Base-by-base conservation (phyloP, 2,113 vertebrate genomes). In the Notarius lentiginosus region DNA sequence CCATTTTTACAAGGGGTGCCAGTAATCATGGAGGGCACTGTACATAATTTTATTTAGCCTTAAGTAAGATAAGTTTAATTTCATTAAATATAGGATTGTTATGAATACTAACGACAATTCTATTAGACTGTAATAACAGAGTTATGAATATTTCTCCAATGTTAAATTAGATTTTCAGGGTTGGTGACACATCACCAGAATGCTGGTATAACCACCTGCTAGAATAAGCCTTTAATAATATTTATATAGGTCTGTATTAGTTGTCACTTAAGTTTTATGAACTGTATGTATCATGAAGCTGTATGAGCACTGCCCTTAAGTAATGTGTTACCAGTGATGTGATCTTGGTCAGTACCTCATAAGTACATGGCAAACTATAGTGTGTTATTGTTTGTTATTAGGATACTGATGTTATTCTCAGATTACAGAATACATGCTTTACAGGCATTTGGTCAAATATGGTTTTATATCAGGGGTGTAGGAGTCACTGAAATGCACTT, bases 401-500 rank as follows among this genome's bases (percentile, higher is more conserved):
- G 17, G 20, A 55, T 76, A 14, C 22, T 73, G 11, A 47, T 60
- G n/a, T 75, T 41, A 20, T 47, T 5, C 11, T 85, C 60, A 65
- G n/a, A 65, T 53, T 85, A 79, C 34, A 66, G 63, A 68, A 10
- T 55, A 55, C 2, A 15, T 41, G 7, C 58, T 27, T 17, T 55
- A 12, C 18, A 53, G 14, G 10, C 47, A 7, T 27, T 79, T 85
- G 27, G 60, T 53, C 75, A 79, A 60, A 68, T 18, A 55, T 15
- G n/a, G n/a, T 84, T 68, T 73, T 15, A 60, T 75, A 41, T 84
- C 20, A 49, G 49, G 0, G 66, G 68, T 58, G 49, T 24, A 73
- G 9, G 34, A 76, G 58, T 76, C 72, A 85, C 5, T 84, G 56
- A 0, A 5, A 80, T 86, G 65, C 22, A 81, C 30, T 72, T 81